Percentiles rank a stretch among this genome's conserved stretches.
These are phyloP conservation scores for Schizotus pectinicornis DNA, from an alignment of 2,888 invertebrate species.

Conservation along the genomic window DNA sequence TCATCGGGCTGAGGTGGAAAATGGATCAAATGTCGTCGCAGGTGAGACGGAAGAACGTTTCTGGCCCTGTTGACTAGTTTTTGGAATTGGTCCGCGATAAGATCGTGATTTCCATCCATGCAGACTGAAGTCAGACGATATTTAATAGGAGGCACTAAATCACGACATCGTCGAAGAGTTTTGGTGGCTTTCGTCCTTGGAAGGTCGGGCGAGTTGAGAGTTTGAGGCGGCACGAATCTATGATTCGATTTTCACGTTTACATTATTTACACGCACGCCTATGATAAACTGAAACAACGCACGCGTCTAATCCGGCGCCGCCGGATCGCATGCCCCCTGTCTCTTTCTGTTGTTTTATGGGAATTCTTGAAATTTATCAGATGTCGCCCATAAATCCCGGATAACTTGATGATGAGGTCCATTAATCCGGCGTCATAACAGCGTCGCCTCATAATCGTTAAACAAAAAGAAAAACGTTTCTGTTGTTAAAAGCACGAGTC, in stretches of 20 bases:
- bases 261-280: constrained; percentile 23
- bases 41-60: too few species aligned
- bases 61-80: too few species aligned
- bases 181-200: constrained; percentile 2
- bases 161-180: too few species aligned
- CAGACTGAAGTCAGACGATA: too few species aligned
- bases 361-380: constrained; percentile 15
- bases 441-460: constrained; percentile 18
- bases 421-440: constrained; percentile 22
- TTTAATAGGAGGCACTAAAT: too few species aligned
- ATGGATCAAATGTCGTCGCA: too few species aligned
- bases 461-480: background rate
- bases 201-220: constrained; percentile 8
- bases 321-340: constrained; percentile 1
- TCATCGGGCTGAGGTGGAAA: too few species aligned
- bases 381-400: constrained; percentile 14
- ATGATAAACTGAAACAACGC: constrained; percentile 15
- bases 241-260: constrained; percentile 15
- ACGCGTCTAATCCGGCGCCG: background rate
- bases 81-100: too few species aligned
- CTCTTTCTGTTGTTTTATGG: constrained; percentile 11
- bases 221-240: constrained; percentile 9
- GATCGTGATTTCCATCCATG: too few species aligned
- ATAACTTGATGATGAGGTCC: constrained; percentile 17
- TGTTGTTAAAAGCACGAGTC: too few species aligned